Conservation (phyloP, 2,888 invertebrate species). For the Dermolepida albohirtum region DNA sequence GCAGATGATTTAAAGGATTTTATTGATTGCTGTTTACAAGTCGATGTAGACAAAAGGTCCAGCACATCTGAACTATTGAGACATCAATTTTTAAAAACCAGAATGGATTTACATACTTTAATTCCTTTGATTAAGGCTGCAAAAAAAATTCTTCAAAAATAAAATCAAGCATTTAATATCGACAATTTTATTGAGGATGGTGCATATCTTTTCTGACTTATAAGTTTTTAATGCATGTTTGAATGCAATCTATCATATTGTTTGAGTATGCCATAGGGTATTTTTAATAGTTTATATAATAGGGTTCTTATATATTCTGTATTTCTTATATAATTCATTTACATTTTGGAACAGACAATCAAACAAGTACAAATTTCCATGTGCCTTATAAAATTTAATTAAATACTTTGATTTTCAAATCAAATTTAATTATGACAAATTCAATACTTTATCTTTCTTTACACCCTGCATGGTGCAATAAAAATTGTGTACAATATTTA, state of each 20-base stretch:
- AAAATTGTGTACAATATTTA: no score
- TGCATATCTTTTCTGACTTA: background rate
- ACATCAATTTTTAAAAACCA: constrained; percentile 83
- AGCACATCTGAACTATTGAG: constrained; percentile 81
- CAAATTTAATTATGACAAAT: background rate
- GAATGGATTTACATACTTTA: constrained; percentile 84
- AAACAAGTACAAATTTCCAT: constrained; percentile 23
- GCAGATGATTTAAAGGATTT: constrained; percentile 84
- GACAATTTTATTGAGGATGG: constrained; percentile 21
- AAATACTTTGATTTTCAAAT: constrained; percentile 19
- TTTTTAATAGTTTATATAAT: no score
- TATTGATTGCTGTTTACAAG: constrained; percentile 88
- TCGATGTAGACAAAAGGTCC: constrained; percentile 83
- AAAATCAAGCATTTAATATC: constrained; percentile 49
- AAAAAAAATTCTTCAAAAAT: constrained; percentile 82
- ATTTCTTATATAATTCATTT: background rate
- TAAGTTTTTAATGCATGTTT: background rate
- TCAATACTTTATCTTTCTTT: no score
- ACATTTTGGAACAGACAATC: background rate
- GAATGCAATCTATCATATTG: no score
- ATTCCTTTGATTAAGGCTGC: constrained; percentile 93
- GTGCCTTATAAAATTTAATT: constrained; percentile 20
- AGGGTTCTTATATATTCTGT: no score
- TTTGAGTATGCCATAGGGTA: no score
- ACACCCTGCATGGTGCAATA: no score